Base-by-base conservation (phyloP, 2,888 invertebrate species). In the Encarsia formosa region DNA sequence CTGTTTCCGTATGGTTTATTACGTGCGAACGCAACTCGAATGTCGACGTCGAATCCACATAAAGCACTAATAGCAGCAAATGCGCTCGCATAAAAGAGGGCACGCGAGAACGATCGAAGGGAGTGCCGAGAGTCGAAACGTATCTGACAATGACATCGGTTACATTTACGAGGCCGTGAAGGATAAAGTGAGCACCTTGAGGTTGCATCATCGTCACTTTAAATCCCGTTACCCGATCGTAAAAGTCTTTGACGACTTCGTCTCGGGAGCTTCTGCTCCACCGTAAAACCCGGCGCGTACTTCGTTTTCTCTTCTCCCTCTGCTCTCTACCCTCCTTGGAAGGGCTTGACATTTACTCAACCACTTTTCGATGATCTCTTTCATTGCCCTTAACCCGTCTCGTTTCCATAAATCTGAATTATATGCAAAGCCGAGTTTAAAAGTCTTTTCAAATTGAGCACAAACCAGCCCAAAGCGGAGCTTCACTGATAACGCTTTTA, bases 151-250 rank as follows among this genome's bases (percentile, higher is more conserved):
- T 73, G 72, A 72, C 72, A 71, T 74, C 69, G 67, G 71, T 71
- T 69, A 73, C 73, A 73, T 74, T 74, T 73, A 74, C 71, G 72
- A 72, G 65, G 68, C 67, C 65, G 65, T 72, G 68, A 73, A 70
- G 70, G 68, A 70, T 73, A 71, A 71, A 71, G 68, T 69, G 72
- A 72, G 70, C 69, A 73, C 70, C 71, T 73, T 70, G 72, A 71
- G 72, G 73, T 73, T 72, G 71, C 73, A 71, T 73, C 73, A 73
- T 73, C 72, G 73, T 72, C 73, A 69, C 73, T 73, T 73, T 73
- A 73, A 73, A 73, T 73, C 73, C 71, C 71, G 73, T 73, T 70
- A 73, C 69, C 63, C 66, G 71, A 68, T 73, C 73, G 72, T 73
- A 72, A 73, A 73, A 73, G 71, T 67, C 69, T 71, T 73, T 73